Evolutionary conservation across 2,888 invertebrate species (phyloP).

Genomic region (Synergus umbraculus): DNA sequence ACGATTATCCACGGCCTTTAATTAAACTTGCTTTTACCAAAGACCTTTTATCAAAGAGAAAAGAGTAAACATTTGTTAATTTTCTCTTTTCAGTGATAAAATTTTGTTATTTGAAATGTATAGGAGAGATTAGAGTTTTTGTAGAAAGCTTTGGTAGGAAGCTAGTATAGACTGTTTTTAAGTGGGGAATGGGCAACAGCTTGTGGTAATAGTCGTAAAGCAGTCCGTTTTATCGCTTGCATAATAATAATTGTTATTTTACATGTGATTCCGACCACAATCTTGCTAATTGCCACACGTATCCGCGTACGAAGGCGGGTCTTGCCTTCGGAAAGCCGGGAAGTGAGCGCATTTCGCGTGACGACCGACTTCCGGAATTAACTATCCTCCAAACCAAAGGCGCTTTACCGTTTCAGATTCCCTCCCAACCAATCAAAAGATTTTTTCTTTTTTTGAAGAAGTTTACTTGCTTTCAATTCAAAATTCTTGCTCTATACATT

Average conservation of each 20-base stretch:
- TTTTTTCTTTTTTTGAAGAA: not conserved
- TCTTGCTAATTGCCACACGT: slow-evolving; percentile 53
- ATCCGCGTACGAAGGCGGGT: not conserved
- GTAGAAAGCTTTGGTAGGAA: not conserved
- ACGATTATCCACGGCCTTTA: not conserved
- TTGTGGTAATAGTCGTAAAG: slow-evolving; percentile 57
- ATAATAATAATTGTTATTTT: slow-evolving; percentile 64
- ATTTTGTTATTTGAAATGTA: not conserved
- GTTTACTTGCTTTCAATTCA: slow-evolving; percentile 13
- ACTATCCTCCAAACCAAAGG: slow-evolving; percentile 19
- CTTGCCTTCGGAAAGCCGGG: slow-evolving; percentile 21
- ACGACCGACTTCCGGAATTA: slow-evolving; percentile 39
- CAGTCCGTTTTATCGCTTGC: slow-evolving; percentile 55
- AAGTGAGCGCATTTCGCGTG: slow-evolving; percentile 36
- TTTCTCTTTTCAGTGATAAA: not conserved
- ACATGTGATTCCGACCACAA: slow-evolving; percentile 60
- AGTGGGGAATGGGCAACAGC: slow-evolving; percentile 55
- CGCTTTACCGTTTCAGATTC: not conserved
- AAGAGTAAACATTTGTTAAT: not conserved
- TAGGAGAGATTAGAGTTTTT: slow-evolving; percentile 10
- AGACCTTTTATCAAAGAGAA: not conserved
- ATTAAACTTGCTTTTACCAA: slow-evolving; percentile 6
- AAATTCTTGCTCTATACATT: not conserved
- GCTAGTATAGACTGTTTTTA: not conserved
- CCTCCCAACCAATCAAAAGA: not conserved